Evolutionary conservation across 2,797 vertebrate species (phyloP), one percentile per base, ranked within the genome.

Genomic region (Sebastes glaucus): DNA sequence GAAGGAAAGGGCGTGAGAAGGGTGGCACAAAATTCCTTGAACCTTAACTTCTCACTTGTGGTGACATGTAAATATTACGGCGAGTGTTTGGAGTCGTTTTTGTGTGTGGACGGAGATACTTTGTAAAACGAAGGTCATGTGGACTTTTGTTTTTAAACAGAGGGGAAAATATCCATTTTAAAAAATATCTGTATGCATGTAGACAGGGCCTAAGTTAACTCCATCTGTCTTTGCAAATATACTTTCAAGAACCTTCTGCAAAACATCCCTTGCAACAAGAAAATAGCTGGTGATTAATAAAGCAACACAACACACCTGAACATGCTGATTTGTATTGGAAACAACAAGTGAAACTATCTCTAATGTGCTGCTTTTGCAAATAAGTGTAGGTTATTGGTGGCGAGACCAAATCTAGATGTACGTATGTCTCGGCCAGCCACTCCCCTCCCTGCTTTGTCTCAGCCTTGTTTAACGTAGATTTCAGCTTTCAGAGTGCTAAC

Each of bases 381-480:
- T 62, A 8, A 14, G 23, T 38, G 30, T 11, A 35, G 16, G 22
- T 38, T 60, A 11, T 3, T 49, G 11, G 5, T 52, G 20, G 11
- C 8, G 56, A 18, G 30, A 61, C 6, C 7, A n/a, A 57, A 57
- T 42, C 11, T 53, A 64, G 80, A 59, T 33, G 38, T 20, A 42
- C 46, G n/a, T 20, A 32, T 49, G 27, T 16, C 32, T 27, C 32
- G 3, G 16, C 7, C 18, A 3, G 18, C 27, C 10, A 8, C 7
- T 7, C 6, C 42, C 32, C 53, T 73, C 3, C 2, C 13, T 0
- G 32, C 38, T 76, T 70, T 18, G 5, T 42, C 28, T 68, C n/a
- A 46, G 20, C 62, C 22, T 35, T 68, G 30, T 56, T 73, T 55
- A 72, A 77, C 75, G 46, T 5, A 74, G 25, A 80, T 46, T 60